These are phyloP conservation scores for Hemiscyllium ocellatum DNA, from an alignment of 2,113 vertebrate genomes.

Conservation along the genomic window DNA sequence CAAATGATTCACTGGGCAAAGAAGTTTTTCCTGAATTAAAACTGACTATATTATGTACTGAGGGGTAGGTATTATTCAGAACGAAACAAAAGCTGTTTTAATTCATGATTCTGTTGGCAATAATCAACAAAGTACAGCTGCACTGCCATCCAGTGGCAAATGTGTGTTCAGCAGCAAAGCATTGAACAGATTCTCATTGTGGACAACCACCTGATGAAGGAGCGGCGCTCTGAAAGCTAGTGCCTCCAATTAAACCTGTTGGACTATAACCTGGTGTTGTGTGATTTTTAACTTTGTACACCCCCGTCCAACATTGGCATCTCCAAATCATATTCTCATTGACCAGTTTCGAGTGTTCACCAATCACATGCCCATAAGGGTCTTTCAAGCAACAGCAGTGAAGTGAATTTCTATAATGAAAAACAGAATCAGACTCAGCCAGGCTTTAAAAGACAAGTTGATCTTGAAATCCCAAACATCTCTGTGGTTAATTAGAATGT, in stretches of 20 bases:
- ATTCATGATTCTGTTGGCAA: not conserved
- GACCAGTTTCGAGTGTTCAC: not conserved
- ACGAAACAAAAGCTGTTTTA: not conserved
- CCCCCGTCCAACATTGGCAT: no score
- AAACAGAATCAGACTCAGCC: not conserved
- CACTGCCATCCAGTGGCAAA: conserved; percentile 1
- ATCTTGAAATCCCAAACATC: not conserved
- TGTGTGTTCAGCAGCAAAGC: not conserved
- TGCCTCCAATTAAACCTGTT: no score
- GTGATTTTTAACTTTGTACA: no score
- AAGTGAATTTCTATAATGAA: no score
- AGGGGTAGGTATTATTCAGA: not conserved
- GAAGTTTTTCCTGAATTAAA: not conserved
- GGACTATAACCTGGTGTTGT: no score
- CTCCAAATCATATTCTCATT: not conserved
- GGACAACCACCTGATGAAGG: no score
- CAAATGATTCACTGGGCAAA: not conserved
- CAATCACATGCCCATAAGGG: not conserved
- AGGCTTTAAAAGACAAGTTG: not conserved
- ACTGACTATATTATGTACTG: not conserved
- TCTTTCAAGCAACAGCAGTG: not conserved
- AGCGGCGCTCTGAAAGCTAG: no score
- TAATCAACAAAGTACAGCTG: not conserved
- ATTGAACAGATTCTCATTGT: no score
- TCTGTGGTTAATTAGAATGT: not conserved